Evolutionary conservation across 2,888 invertebrate genomes (phyloP), one percentile per base, ranked within the genome.

Genomic region (Amblyteles armatorius): DNA sequence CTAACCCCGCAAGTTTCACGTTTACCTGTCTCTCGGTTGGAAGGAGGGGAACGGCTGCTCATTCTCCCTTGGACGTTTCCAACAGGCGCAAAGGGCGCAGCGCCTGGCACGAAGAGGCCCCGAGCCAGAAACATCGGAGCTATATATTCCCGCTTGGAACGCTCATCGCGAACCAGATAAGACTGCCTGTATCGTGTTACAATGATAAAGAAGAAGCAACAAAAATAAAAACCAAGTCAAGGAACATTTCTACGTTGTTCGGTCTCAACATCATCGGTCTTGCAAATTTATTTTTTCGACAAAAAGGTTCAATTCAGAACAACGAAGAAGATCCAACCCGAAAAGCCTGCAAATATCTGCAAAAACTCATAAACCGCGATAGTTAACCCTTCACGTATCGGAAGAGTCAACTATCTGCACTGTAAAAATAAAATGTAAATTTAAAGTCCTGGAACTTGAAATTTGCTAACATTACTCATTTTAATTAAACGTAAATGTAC

Each of bases 31-130:
- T 65, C 65, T 89, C 86, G 88, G 89, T 91, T 90, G 88, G 77
- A 79, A 16, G 33, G 33, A 78, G 72, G 74, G 44, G 79, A 85
- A 82, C 89, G 89, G 89, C 88, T 92, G 91, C 88, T 92, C 92
- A 89, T 90, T 91, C 89, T 86, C 90, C 88, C 82, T 82, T 52
- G 76, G 90, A 89, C 90, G 88, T 89, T 87, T 88, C 84, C 50
- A 87, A 63, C 29, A 85, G 88, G 87, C 88, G 88, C 89, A 84
- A 90, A 89, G 89, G 86, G 89, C 88, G 82, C 83, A 85, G 91
- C 90, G 90, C 91, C 92, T 91, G 92, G 92, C 91, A 92, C 92
- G 91, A 91, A 90, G 86, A 89, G 89, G 89, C 83, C 88, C 88
- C 85, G 84, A 87, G 86, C 84, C 82, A 44, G 44, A 33, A 74